Evolutionary conservation across 2,888 invertebrate genomes (phyloP).

Genomic region (Euphydryas editha): DNA sequence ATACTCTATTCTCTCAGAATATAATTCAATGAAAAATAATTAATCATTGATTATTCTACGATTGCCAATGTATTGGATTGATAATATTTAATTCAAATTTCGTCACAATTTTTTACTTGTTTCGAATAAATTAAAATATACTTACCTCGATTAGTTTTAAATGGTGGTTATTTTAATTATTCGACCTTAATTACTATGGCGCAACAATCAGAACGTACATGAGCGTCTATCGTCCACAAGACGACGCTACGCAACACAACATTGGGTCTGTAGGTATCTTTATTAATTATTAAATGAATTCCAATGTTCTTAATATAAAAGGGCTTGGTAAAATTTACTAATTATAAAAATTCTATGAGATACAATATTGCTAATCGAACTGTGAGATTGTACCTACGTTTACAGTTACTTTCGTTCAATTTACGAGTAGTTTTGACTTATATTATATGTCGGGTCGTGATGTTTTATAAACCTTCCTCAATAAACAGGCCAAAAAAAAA

Average conservation of each 20-base stretch:
- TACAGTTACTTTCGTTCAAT: too few species aligned
- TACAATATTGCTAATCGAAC: too few species aligned
- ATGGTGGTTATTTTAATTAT: conserved; percentile 11
- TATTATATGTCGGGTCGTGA: too few species aligned
- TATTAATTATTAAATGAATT: not conserved
- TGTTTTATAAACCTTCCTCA: too few species aligned
- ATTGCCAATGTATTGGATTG: not conserved
- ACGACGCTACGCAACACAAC: not conserved
- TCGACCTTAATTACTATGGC: conserved; percentile 20
- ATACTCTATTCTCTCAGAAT: too few species aligned
- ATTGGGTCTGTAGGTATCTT: not conserved
- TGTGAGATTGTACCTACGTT: too few species aligned
- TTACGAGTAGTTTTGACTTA: too few species aligned
- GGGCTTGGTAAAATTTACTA: not conserved
- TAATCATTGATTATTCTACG: not conserved
- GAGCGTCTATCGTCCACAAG: conserved; percentile 5
- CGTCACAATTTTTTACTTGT: conserved; percentile 5
- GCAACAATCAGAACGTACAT: conserved; percentile 10
- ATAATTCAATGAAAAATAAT: not conserved
- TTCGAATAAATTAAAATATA: conserved; percentile 20
- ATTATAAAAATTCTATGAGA: not conserved
- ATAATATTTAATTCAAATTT: not conserved
- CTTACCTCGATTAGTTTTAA: conserved; percentile 2
- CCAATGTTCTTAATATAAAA: not conserved
- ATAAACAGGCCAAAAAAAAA: too few species aligned